Percentiles rank a stretch among this genome's conserved stretches.
phyloP scores from a whole-genome alignment of 2,113 vertebrate species.

The Hipposideros armiger region DNA sequence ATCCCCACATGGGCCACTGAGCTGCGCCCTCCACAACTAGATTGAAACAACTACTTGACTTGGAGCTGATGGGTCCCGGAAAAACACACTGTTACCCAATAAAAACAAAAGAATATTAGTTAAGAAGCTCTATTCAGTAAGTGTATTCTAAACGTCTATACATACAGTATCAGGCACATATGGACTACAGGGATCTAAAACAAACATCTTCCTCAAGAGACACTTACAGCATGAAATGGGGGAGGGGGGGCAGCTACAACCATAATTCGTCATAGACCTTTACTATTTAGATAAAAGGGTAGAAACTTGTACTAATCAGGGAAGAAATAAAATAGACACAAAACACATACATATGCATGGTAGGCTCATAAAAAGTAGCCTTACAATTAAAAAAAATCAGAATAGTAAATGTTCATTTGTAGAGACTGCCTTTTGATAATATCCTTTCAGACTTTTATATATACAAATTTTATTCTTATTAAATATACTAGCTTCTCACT shows the following conservation, averaged over 20 bases:
- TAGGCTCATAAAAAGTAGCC: background rate
- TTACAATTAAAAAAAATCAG: background rate
- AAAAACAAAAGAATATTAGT: background rate
- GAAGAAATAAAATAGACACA: background rate
- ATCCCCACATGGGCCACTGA: too few species aligned
- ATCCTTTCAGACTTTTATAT: background rate
- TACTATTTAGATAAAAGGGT: background rate
- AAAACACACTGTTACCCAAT: too few species aligned
- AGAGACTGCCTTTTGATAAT: background rate
- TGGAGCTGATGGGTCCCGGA: too few species aligned
- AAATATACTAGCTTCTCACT: background rate
- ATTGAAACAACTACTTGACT: too few species aligned
- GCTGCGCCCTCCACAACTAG: too few species aligned
- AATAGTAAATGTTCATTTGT: background rate
- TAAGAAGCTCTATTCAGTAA: background rate
- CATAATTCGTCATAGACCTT: background rate
- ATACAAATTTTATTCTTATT: slow-evolving; percentile 17
- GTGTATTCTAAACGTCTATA: background rate
- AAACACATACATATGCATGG: background rate
- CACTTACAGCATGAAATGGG: background rate
- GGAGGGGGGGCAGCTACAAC: background rate
- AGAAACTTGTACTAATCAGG: background rate
- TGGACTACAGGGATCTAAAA: background rate
- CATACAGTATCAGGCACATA: background rate
- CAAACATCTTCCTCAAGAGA: background rate